Evolutionary conservation across 2,888 invertebrate species (phyloP).

Genomic region (Ischnura elegans): DNA sequence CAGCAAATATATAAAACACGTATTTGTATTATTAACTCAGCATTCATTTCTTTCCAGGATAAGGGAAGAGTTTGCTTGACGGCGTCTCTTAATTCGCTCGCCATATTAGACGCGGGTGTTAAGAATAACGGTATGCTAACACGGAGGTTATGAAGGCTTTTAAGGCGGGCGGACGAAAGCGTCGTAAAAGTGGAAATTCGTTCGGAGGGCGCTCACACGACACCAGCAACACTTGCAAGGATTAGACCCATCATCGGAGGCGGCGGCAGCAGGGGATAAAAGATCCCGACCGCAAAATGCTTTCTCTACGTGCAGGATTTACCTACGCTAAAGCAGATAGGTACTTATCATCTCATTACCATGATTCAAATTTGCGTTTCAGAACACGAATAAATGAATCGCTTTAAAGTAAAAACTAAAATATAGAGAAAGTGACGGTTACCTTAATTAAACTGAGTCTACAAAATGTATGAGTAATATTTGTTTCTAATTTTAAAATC

Average conservation of each 20-base stretch:
- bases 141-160: constrained; percentile 29
- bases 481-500: too few species aligned
- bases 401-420: too few species aligned
- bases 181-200: neutral
- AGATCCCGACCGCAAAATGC: neutral
- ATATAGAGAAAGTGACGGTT: too few species aligned
- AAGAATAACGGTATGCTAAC: constrained; percentile 27
- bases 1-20: too few species aligned
- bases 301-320: neutral
- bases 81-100: constrained; percentile 18
- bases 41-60: neutral
- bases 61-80: neutral
- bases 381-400: too few species aligned
- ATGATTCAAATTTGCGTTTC: too few species aligned
- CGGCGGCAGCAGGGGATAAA: neutral
- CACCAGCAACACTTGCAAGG: neutral
- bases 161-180: constrained; percentile 1
- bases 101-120: constrained; percentile 23
- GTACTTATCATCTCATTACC: neutral
- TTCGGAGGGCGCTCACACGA: neutral
- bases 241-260: neutral
- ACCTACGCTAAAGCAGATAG: neutral
- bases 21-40: too few species aligned
- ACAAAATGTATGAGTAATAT: too few species aligned
- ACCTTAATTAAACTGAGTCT: too few species aligned